Base-by-base conservation (phyloP, 2,888 invertebrate species). In the Brachynemurus nebulosus region DNA sequence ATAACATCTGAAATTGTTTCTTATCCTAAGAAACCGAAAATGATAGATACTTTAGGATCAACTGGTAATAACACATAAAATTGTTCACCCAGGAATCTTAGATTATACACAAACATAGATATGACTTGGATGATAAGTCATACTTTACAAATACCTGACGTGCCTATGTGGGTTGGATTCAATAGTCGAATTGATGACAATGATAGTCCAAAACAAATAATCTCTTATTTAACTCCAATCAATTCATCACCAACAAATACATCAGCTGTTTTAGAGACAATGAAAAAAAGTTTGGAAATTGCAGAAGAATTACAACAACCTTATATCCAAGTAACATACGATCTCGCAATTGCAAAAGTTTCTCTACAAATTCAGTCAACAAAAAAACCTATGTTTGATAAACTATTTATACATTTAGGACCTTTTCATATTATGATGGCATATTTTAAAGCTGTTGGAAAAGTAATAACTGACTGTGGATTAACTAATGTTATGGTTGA, bases 161-260 rank as follows among this genome's bases (percentile, higher is more conserved):
- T 39, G 3, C 48, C 45, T 5, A 48, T 30, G 30, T 30, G 30
- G 30, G 30, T 30, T 8, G 30, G 30, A 6, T 30, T 4, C 6
- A 3, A 30, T 6, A 30, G 30, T 11, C 2, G 6, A n/a, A 30
- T 30, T 8, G 30, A 35, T 5, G 30, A 9, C 12, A 41, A 45
- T 38, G 30, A 40, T n/a, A 37, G 14, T 39, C 42, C 37, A 19
- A 18, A 34, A 30, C 47, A 54, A 50, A 41, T 38, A 30, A 46
- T 57, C 38, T 48, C 47, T 9, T 57, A 57, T 45, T 39, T 57
- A 3, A 51, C 54, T 21, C 52, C 55, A 5, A 55, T 55, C 5
- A 30, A 30, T 11, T n/a, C 2, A 4, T 30, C 30, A 2, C 30
- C 30, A 4, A 30, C 30, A 12, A 49, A 45, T 48, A 50, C 33